Evolutionary conservation across 2,797 vertebrate genomes (phyloP).

Genomic region (Poecilia picta): DNA sequence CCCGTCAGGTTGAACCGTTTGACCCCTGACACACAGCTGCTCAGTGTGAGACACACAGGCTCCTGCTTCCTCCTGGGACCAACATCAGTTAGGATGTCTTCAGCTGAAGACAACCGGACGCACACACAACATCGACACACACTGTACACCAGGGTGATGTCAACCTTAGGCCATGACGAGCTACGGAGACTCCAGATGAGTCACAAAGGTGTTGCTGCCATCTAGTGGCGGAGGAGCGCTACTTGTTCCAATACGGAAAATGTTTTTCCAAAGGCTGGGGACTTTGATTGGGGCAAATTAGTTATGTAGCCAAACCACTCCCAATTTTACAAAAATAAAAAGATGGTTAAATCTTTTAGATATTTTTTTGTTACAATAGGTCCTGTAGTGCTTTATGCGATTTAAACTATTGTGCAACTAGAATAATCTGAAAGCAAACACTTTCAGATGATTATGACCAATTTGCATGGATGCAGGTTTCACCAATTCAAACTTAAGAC

Average conservation of each 20-base stretch:
- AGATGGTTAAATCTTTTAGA: background rate
- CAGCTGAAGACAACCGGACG: constrained; percentile 14
- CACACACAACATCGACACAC: constrained; percentile 21
- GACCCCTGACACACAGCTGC: constrained; percentile 41
- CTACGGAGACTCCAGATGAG: background rate
- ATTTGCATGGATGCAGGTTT: background rate
- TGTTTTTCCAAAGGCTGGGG: background rate
- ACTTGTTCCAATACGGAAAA: background rate
- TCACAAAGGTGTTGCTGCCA: constrained; percentile 33
- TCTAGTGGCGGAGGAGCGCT: constrained; percentile 44
- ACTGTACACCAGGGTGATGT: background rate
- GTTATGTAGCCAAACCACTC: background rate
- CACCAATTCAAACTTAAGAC: no score
- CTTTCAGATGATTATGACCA: background rate
- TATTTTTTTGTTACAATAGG: background rate
- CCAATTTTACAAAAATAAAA: background rate
- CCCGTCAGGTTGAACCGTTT: constrained; percentile 29
- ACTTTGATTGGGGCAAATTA: background rate
- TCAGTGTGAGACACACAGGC: constrained; percentile 27
- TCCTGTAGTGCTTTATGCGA: background rate
- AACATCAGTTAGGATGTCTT: constrained; percentile 23
- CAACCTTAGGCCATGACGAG: background rate
- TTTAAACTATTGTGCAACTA: background rate
- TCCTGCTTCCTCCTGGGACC: constrained; percentile 33
- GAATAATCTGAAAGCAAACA: background rate